These are phyloP conservation scores for Lottia gigantea DNA, from an alignment of 2,888 invertebrate species.

Conservation along the genomic window DNA sequence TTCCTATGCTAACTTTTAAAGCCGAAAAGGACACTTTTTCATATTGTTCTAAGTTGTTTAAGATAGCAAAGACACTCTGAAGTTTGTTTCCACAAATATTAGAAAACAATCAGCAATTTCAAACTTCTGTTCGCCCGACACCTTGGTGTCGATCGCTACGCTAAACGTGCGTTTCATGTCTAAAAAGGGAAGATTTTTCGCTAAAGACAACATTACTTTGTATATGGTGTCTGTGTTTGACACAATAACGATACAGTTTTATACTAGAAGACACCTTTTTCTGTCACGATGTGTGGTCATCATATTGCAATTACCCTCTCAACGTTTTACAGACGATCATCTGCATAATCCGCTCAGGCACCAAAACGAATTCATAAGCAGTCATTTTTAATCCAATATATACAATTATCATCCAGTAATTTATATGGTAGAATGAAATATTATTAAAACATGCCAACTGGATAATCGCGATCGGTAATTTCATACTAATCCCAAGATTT, in stretches of 20 bases:
- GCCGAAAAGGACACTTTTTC: background rate
- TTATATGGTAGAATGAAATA: too few species aligned
- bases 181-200: background rate
- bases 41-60: background rate
- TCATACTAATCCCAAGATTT: background rate
- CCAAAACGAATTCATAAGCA: background rate
- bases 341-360: background rate
- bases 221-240: background rate
- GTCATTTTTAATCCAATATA: background rate
- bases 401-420: too few species aligned
- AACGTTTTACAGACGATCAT: background rate
- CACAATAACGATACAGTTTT: background rate
- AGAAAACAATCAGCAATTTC: slow-evolving; percentile 10
- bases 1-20: slow-evolving; percentile 2
- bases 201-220: background rate
- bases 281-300: background rate
- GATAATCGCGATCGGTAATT: background rate
- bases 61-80: slow-evolving; percentile 5
- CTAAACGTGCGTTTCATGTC: slow-evolving; percentile 4
- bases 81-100: slow-evolving; percentile 8
- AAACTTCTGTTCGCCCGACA: slow-evolving; percentile 1
- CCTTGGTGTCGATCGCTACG: slow-evolving; percentile 1
- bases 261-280: background rate
- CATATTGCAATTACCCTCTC: background rate
- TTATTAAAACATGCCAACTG: background rate